Percentiles rank a stretch among this genome's conserved stretches.
phyloP scores from a whole-genome alignment of 2,888 invertebrate species.

The Carterocephalus palaemon region DNA sequence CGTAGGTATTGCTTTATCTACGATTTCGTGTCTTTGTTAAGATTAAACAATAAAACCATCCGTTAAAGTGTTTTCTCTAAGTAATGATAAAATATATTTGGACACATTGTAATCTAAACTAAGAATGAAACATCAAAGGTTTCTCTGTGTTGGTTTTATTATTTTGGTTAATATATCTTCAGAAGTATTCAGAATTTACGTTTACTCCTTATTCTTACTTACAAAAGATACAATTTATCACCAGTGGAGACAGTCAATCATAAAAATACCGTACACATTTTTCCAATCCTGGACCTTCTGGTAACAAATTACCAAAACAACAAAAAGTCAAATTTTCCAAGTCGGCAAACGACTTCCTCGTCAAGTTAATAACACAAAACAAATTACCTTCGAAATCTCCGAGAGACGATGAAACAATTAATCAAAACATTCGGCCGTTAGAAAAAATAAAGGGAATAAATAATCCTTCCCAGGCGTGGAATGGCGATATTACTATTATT shows the following conservation, averaged over 20 bases:
- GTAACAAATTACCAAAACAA: constrained; percentile 14
- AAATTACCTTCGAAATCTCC: constrained; percentile 65
- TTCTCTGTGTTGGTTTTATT: too few relatives aligned
- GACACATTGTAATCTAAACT: too few relatives aligned
- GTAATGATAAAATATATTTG: too few relatives aligned
- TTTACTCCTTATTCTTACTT: too few relatives aligned
- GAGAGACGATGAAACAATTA: constrained; percentile 62
- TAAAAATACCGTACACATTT: neutral
- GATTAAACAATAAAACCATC: too few relatives aligned
- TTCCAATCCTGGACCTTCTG: neutral
- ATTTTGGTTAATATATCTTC: too few relatives aligned
- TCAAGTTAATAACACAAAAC: constrained; percentile 73
- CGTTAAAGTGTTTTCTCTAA: too few relatives aligned
- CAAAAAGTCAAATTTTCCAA: constrained; percentile 49
- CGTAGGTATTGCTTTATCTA: too few relatives aligned
- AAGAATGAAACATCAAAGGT: too few relatives aligned
- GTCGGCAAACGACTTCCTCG: constrained; percentile 65
- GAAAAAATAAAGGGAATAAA: constrained; percentile 55
- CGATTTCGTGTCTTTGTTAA: too few relatives aligned
- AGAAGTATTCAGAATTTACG: too few relatives aligned
- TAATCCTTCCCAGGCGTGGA: constrained; percentile 51
- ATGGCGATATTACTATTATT: constrained; percentile 69
- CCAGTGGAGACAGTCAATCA: neutral
- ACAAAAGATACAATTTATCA: too few relatives aligned
- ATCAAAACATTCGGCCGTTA: constrained; percentile 60